Conservation (phyloP, 2,113 vertebrate species). For the Eclectus roratus region DNA sequence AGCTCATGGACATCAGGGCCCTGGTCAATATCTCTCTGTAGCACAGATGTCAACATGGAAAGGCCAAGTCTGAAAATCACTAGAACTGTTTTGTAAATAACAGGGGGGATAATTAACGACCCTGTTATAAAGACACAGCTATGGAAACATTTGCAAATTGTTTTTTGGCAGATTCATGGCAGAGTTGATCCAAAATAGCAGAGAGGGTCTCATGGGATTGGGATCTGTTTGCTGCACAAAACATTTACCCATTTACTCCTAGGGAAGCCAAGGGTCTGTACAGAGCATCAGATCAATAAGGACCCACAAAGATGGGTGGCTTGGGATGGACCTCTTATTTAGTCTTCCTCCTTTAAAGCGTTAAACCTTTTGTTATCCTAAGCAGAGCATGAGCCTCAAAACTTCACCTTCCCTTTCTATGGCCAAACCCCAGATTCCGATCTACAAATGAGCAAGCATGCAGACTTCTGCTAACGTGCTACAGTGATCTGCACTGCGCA, state of each 20-base stretch:
- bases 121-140: not conserved
- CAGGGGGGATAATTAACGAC: not conserved
- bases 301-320: not conserved
- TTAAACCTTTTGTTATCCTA: not conserved
- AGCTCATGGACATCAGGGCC: not conserved
- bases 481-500: not conserved
- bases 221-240: not conserved
- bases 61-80: not conserved
- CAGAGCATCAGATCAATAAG: not conserved
- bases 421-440: not conserved
- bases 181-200: not conserved
- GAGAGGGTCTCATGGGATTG: not conserved
- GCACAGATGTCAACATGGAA: not conserved
- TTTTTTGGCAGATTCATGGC: constrained; percentile 21
- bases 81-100: not conserved
- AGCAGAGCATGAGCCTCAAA: not conserved
- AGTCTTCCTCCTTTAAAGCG: not conserved
- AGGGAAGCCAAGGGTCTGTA: not conserved
- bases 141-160: constrained; percentile 1
- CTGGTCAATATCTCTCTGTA: not conserved
- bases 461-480: not conserved
- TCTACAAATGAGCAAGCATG: not conserved
- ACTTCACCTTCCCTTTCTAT: not conserved
- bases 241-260: fast-evolving
- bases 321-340: not conserved